Base-by-base conservation (phyloP, 2,797 vertebrate species). In the Mormyrops attenuatus region DNA sequence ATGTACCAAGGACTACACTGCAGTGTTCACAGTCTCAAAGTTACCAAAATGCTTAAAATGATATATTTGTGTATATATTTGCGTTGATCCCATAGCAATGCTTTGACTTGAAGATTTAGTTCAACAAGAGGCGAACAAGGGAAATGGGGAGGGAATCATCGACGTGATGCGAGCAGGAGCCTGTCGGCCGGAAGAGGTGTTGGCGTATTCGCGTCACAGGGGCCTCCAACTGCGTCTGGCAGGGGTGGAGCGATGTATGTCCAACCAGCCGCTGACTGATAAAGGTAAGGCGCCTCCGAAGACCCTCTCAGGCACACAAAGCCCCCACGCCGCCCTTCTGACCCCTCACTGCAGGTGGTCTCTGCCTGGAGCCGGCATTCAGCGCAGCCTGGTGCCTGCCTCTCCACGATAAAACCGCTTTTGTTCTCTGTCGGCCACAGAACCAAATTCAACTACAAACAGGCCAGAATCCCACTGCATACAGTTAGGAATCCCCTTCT, bases 271-370 rank as follows among this genome's bases (percentile, higher is more conserved):
- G 93, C 92, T 95, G 94, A 96, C 92, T 95, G 94, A 95, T 93
- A 95, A 95, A 95, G 94, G 93, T 95, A 95, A 95, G 92, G 94
- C 89, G 92, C 93, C 91, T 92, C 95, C 94, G 95, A 93, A 96
- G 93, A 91, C 92, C 49, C 91, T 90, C 93, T 93, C 91, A 93
- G 93, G 91, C 94, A 93, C 93, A 91, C 82, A 90, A 93, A 92
- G 91, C 92, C 91, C 93, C 93, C 91, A 92, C 92, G 94, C 92
- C 91, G 91, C 93, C 69, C 44, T 49, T 15, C n/a, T 41, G 77
- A 88, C 20, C 53, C 89, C 91, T 91, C 94, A 89, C 92, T 93
- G 94, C 95, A 95, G 95, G 95, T 96, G 95, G 95, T 96, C 95
- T 93, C 92, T 92, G 92, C 93, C 92, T 89, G 90, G 52, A 63